Conservation (phyloP, 2,113 vertebrate genomes). For the Pteruthius melanotis region DNA sequence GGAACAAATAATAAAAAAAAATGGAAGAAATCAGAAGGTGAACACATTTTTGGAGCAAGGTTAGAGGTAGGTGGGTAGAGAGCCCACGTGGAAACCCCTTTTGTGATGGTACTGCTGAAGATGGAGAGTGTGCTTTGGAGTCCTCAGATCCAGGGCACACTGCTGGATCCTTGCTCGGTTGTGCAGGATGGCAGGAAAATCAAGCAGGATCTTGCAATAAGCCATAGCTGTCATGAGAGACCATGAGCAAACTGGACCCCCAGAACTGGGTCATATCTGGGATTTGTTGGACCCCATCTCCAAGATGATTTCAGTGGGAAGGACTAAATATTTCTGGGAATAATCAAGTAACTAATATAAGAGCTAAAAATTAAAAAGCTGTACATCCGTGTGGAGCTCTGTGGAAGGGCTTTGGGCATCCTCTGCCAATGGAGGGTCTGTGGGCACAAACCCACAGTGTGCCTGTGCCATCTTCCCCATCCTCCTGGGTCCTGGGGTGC, state of each 20-base stretch:
- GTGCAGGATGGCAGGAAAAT: not conserved
- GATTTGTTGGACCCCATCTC: not conserved
- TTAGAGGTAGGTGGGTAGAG: not conserved
- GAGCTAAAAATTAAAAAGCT: not conserved
- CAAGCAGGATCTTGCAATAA: not conserved
- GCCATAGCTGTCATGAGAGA: rapidly evolving
- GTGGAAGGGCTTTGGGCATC: not conserved
- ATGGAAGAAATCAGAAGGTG: not conserved
- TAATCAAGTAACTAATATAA: not conserved
- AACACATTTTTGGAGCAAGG: not conserved
- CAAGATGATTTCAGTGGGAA: not conserved
- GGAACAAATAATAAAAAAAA: not conserved
- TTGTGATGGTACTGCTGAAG: not conserved
- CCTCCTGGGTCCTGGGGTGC: not conserved
- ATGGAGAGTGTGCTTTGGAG: not conserved
- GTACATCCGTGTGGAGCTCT: not conserved
- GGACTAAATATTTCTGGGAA: not conserved
- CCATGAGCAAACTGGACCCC: not conserved
- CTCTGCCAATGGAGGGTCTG: not conserved
- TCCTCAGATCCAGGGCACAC: no score
- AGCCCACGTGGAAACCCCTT: not conserved
- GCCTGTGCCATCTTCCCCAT: not conserved
- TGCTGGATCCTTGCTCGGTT: not conserved
- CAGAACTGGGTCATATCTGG: not conserved
- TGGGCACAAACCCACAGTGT: not conserved